phyloP scores from a whole-genome alignment of 2,113 vertebrate genomes.

The Lamprologus tigripictilis region DNA sequence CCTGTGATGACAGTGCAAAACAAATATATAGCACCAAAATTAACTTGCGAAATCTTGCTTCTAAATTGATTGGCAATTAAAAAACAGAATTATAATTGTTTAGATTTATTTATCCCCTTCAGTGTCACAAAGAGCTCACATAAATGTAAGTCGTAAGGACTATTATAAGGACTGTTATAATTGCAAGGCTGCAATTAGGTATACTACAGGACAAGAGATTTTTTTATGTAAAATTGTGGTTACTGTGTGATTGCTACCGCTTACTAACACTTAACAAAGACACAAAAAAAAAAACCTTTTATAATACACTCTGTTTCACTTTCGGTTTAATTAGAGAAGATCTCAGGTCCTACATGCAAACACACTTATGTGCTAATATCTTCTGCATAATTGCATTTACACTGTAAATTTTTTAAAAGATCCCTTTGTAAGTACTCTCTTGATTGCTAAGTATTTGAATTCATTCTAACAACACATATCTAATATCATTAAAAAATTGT shows the following conservation, averaged over 20 bases:
- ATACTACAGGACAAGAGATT: not conserved
- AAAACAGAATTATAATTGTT: not conserved
- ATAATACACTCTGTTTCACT: not conserved
- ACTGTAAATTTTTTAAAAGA: not conserved
- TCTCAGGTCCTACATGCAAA: not conserved
- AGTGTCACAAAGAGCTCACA: not conserved
- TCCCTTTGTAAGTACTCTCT: not conserved
- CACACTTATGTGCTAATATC: not conserved
- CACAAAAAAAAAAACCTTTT: fast-evolving
- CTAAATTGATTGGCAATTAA: not conserved
- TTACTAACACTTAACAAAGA: not conserved
- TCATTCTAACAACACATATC: not conserved
- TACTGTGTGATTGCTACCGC: not conserved
- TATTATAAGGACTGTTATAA: not conserved
- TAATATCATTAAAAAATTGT: not conserved
- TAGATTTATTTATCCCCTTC: not conserved
- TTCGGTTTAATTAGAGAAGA: not conserved
- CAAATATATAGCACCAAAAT: not conserved
- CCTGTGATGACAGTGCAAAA: not conserved
- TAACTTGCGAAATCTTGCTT: not conserved
- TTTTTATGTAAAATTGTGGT: not conserved
- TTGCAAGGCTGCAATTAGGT: not conserved
- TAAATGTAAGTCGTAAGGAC: not conserved
- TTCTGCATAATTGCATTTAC: not conserved
- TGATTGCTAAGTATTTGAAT: not conserved